A percentile compares a stretch with the other conserved stretches of the same genome.
Evolutionary conservation across 2,888 invertebrate genomes (phyloP).

Genomic region (Calameuta filiformis): DNA sequence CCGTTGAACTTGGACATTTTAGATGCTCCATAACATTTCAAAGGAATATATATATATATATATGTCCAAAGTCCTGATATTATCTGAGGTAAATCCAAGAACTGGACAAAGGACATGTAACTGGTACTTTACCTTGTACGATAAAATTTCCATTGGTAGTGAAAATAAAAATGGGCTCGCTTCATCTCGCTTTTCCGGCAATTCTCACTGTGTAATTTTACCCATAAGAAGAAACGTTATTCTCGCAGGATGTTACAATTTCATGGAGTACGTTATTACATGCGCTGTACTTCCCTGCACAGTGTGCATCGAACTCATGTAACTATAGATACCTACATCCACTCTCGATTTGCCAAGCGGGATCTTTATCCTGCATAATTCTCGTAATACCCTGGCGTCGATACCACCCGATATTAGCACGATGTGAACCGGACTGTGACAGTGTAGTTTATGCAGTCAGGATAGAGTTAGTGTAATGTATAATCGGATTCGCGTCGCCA

Average conservation of each 20-base stretch:
- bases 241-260: neutral
- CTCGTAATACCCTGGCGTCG: conserved; percentile 34
- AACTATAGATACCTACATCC: neutral
- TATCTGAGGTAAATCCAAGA: neutral
- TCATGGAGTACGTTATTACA: neutral
- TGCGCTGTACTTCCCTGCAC: neutral
- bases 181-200: neutral
- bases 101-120: neutral
- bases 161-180: neutral
- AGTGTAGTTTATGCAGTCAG: conserved; percentile 26
- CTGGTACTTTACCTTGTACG: neutral
- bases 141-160: neutral
- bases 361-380: conserved; percentile 43
- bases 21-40: neutral
- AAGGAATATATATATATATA: neutral
- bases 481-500: conserved; percentile 20
- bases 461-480: conserved; percentile 16
- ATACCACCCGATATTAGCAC: conserved; percentile 29
- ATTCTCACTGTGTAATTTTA: neutral
- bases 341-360: conserved; percentile 30
- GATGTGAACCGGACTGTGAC: conserved; percentile 24
- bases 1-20: conserved; percentile 11
- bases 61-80: neutral
- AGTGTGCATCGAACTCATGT: neutral
- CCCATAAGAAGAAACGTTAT: neutral